Evolutionary conservation across 2,888 invertebrate species (phyloP).

Genomic region (Eulithis testata): DNA sequence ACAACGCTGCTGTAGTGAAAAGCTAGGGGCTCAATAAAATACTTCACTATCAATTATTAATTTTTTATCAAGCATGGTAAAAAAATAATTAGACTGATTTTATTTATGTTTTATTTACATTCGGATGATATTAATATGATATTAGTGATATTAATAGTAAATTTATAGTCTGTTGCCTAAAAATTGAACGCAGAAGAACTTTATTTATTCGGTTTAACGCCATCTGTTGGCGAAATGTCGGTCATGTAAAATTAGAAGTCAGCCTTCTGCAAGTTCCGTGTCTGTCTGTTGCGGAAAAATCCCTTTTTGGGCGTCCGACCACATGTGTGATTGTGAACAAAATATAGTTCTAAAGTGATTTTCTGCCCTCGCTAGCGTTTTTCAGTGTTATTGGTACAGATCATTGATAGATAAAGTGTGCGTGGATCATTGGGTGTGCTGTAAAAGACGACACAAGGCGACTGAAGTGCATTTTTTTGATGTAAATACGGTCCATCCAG

Average conservation of each 20-base stretch:
- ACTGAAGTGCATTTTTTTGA: conserved; percentile 82
- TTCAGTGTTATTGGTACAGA: conserved; percentile 65
- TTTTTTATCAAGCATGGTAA: too few species aligned
- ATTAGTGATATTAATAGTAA: too few species aligned
- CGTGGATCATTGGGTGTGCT: conserved; percentile 67
- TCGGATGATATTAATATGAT: too few species aligned
- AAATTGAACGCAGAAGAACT: conserved; percentile 56
- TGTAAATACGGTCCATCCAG: conserved; percentile 82
- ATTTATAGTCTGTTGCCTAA: not conserved
- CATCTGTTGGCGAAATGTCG: conserved; percentile 73
- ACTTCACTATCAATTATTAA: too few species aligned
- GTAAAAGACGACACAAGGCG: conserved; percentile 70
- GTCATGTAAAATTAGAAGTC: conserved; percentile 81
- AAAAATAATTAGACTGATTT: too few species aligned
- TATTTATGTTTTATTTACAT: too few species aligned
- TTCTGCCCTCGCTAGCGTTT: conserved; percentile 62
- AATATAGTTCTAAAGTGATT: conserved; percentile 80
- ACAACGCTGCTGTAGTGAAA: too few species aligned
- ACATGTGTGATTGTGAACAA: conserved; percentile 86
- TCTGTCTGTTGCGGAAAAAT: conserved; percentile 86
- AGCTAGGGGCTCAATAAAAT: too few species aligned
- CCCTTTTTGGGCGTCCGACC: conserved; percentile 88
- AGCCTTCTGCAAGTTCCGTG: conserved; percentile 83
- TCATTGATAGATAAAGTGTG: conserved; percentile 67
- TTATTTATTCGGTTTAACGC: conserved; percentile 60